Evolutionary conservation across 1,140 invertebrate genomes (phyloP).

Genomic region (Pseudomyrmex pallidus): DNA sequence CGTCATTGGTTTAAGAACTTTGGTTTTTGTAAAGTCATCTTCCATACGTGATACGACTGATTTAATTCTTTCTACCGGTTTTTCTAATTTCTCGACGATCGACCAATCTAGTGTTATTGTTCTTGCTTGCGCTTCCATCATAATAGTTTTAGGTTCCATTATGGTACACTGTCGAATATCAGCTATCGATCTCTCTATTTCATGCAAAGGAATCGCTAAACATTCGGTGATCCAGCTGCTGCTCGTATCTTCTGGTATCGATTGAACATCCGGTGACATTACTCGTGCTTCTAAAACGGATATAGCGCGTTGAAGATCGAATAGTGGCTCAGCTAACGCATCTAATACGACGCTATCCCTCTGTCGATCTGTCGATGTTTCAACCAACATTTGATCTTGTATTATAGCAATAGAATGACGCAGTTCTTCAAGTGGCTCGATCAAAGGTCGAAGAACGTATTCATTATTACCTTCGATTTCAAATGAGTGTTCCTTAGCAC

Average conservation of each 20-base stretch:
- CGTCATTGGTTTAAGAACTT: slow-evolving; percentile 60
- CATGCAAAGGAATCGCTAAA: slow-evolving; percentile 71
- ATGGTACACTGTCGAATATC: slow-evolving; percentile 70
- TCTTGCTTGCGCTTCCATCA: background rate
- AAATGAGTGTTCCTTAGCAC: slow-evolving; percentile 55
- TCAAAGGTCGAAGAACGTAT: slow-evolving; percentile 44
- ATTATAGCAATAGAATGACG: slow-evolving; percentile 70
- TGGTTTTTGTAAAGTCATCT: background rate
- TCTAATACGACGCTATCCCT: slow-evolving; percentile 53
- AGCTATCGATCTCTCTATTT: slow-evolving; percentile 74
- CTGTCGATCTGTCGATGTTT: slow-evolving; percentile 29
- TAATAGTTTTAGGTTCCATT: slow-evolving; percentile 62
- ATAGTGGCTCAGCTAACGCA: slow-evolving; percentile 79
- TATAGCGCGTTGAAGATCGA: slow-evolving; percentile 82
- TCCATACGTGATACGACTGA: slow-evolving; percentile 40
- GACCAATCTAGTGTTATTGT: slow-evolving; percentile 45
- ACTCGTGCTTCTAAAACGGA: slow-evolving; percentile 84
- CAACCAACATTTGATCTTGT: slow-evolving; percentile 68
- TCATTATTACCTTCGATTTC: background rate
- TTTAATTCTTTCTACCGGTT: slow-evolving; percentile 55
- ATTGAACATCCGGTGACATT: slow-evolving; percentile 65
- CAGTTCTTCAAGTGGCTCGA: slow-evolving; percentile 68
- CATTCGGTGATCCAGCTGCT: slow-evolving; percentile 67
- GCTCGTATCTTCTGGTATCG: slow-evolving; percentile 42
- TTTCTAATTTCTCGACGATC: slow-evolving; percentile 54